Evolutionary conservation across 2,888 invertebrate genomes (phyloP), one percentile per base, ranked within the genome.

Genomic region (Acanthococcus lagerstroemiae): DNA sequence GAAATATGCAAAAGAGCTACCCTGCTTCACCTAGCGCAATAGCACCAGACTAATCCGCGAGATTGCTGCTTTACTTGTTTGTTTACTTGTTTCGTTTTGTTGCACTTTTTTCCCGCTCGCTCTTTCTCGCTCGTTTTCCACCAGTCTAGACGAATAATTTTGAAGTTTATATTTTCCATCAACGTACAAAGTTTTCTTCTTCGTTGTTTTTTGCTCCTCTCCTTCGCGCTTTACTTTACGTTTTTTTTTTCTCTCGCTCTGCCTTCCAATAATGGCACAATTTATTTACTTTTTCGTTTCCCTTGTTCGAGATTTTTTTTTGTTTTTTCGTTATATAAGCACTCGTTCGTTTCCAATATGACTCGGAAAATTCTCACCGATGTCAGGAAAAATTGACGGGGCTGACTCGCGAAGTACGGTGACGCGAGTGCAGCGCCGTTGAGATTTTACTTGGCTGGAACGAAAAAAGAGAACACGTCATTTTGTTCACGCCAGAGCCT

Each of bases 1-100:
- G 69, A 69, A 69, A 68, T 69, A 69, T 69, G 69, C 69, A 69
- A 68, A 68, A 68, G 67, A 60, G 67, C 63, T 55, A 17, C 67
- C 67, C 58, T 55, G 67, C 66, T 57, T 58, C 60, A 54, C 46
- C 45, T 61, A 61, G 58, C 69, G 69, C 65, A 56, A 55, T 60
- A 67, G 67, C 68, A 68, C 60, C 68, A 67, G 68, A 67, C 60
- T 67, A 67, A 67, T 65, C 58, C 68, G 66, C 67, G 67, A 67
- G 60, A 56, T 68, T 65, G 65, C 55, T 65, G 55, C 44, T 55
- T 50, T 57, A 37, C 56, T 57, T 66, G 50, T 66, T 66, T 66
- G 57, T 66, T 66, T 66, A 58, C 66, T 48, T 63, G 63, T 63
- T 63, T 63, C 63, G 63, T 63, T 63, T 63, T 52, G 54, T 37